These are phyloP conservation scores for Drosophila punjabiensis DNA, from an alignment of 1,140 invertebrate species.

Conservation along the genomic window DNA sequence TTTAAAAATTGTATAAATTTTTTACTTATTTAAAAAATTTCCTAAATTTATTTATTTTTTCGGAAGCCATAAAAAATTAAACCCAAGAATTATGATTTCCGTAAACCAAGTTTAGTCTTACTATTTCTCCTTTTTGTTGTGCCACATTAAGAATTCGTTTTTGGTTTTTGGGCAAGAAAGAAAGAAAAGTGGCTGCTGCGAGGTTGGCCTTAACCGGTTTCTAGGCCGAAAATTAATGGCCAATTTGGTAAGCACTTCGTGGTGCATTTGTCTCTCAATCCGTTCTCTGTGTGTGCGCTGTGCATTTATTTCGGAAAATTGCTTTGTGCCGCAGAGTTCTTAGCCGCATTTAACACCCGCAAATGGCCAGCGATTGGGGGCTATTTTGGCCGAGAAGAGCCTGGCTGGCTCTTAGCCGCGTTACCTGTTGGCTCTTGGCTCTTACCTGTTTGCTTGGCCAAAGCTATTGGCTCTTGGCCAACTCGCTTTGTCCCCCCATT, in stretches of 20 bases:
- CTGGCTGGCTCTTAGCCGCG: not conserved
- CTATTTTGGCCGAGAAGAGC: slow-evolving; percentile 9
- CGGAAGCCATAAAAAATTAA: not conserved
- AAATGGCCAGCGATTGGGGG: slow-evolving; percentile 49
- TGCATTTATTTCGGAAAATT: slow-evolving; percentile 31
- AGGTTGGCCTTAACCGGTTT: slow-evolving; percentile 26
- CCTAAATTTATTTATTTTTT: not conserved
- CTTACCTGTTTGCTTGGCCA: slow-evolving; percentile 20
- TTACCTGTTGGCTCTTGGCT: slow-evolving; percentile 2
- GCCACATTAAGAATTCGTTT: not conserved
- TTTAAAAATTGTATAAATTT: not conserved
- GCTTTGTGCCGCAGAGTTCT: slow-evolving; percentile 13
- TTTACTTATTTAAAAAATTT: not conserved
- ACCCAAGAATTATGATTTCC: not conserved
- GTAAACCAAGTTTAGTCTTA: not conserved
- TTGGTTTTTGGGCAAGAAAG: not conserved
- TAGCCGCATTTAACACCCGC: slow-evolving; percentile 60
- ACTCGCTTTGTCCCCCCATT: slow-evolving; percentile 3
- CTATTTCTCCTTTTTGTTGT: not conserved
- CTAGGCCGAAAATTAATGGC: slow-evolving; percentile 23
- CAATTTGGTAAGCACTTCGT: slow-evolving; percentile 26
- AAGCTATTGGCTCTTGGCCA: slow-evolving; percentile 21
- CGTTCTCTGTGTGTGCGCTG: slow-evolving; percentile 7
- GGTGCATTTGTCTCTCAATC: slow-evolving; percentile 34
- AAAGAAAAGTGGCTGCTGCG: not conserved